Conservation (phyloP, 2,113 vertebrate species). For the Macroglossus sobrinus region DNA sequence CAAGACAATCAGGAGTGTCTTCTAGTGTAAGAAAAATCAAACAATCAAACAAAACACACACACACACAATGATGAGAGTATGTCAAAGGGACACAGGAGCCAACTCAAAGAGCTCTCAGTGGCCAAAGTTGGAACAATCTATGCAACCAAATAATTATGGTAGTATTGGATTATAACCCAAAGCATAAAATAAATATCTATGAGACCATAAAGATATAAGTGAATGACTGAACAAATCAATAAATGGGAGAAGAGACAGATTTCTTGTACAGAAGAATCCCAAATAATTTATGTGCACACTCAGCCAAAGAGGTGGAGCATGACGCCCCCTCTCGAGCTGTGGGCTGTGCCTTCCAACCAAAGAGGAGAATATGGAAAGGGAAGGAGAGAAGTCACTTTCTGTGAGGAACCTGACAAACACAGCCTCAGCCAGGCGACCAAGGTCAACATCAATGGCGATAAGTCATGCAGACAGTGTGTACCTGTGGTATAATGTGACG, state of each 20-base stretch:
- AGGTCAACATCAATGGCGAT: background rate
- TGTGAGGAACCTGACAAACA: background rate
- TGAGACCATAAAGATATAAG: background rate
- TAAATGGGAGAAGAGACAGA: background rate
- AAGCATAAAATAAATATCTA: background rate
- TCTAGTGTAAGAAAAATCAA: background rate
- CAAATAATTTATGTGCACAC: background rate
- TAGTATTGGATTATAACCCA: background rate
- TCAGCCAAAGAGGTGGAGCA: background rate
- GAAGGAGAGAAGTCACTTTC: no score
- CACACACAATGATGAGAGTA: background rate
- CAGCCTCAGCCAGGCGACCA: background rate
- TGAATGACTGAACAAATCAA: background rate
- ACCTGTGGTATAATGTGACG: background rate
- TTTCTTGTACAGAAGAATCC: background rate
- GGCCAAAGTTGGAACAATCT: background rate
- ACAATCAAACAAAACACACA: background rate
- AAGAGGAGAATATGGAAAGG: background rate
- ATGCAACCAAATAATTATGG: background rate
- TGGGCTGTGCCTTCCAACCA: background rate
- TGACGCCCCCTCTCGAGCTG: background rate
- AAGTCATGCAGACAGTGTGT: rapidly evolving
- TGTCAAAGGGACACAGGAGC: background rate
- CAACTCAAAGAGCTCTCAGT: background rate
- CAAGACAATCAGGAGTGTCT: background rate